phyloP scores from a whole-genome alignment of 2,888 invertebrate genomes.

The Ophonus ardosiacus region DNA sequence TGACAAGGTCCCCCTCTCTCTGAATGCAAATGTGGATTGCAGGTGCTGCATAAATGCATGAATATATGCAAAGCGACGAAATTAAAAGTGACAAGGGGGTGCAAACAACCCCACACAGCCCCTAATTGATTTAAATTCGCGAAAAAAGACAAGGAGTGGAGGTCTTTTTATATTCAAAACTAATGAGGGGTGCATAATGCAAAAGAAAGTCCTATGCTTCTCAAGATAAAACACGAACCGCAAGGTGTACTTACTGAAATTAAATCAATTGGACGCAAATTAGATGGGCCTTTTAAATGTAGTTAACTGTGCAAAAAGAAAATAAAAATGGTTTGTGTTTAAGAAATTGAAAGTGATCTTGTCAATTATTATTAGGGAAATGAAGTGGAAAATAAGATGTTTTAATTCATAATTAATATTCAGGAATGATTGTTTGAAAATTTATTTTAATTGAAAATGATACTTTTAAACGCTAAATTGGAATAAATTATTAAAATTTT shows the following conservation, averaged over 20 bases:
- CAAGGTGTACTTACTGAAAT: not conserved
- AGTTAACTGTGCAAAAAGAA: not conserved
- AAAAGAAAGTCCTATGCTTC: slow-evolving; percentile 1
- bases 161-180: slow-evolving; percentile 44
- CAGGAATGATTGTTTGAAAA: no score
- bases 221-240: not conserved
- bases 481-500: no score
- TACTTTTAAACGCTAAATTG: no score
- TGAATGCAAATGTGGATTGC: slow-evolving; percentile 38
- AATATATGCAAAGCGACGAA: slow-evolving; percentile 49
- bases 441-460: no score
- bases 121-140: slow-evolving; percentile 48
- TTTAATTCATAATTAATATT: not conserved
- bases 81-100: slow-evolving; percentile 55
- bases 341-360: not conserved
- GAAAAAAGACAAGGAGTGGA: slow-evolving; percentile 22
- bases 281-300: slow-evolving; percentile 2
- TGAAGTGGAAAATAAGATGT: not conserved
- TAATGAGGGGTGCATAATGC: slow-evolving; percentile 53
- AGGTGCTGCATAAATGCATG: slow-evolving; percentile 41
- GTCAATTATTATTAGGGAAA: not conserved
- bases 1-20: not conserved
- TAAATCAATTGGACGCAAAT: slow-evolving; percentile 13
- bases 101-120: slow-evolving; percentile 22
- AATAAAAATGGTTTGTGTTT: not conserved